A percentile compares a stretch with the other conserved stretches of the same genome.
phyloP scores from a whole-genome alignment of 1,140 invertebrate species.

The Lepidurus arcticus region DNA sequence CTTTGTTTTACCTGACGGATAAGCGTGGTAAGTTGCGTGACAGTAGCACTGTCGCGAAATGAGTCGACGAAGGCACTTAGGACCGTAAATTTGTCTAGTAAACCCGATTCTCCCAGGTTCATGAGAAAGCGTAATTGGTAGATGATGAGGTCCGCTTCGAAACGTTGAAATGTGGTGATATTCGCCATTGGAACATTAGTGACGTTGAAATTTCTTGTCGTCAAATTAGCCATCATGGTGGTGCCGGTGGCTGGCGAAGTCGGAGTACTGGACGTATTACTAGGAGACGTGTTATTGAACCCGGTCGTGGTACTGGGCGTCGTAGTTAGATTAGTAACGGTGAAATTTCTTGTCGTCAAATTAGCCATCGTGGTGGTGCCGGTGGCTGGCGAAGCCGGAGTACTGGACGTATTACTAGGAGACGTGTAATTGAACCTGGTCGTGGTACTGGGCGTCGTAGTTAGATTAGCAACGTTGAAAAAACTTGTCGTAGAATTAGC shows the following conservation, averaged over 20 bases:
- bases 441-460: not conserved
- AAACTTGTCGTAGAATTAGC: not conserved
- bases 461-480: no score
- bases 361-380: not conserved
- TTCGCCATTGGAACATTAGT: not conserved
- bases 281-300: not conserved
- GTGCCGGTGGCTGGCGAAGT: not conserved
- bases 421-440: not conserved
- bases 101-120: not conserved
- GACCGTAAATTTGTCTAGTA: constrained; percentile 16
- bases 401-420: not conserved
- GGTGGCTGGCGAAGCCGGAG: not conserved
- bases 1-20: not conserved
- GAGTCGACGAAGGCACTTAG: not conserved
- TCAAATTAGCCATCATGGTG: not conserved
- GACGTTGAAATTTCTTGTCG: not conserved
- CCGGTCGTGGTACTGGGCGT: not conserved
- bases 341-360: not conserved
- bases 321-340: not conserved
- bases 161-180: not conserved
- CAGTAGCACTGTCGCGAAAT: not conserved
- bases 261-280: not conserved
- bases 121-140: not conserved
- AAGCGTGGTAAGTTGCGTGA: not conserved
- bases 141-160: not conserved